Evolutionary conservation across 2,888 invertebrate species (phyloP).

Genomic region (Lasioglossum figueresi): DNA sequence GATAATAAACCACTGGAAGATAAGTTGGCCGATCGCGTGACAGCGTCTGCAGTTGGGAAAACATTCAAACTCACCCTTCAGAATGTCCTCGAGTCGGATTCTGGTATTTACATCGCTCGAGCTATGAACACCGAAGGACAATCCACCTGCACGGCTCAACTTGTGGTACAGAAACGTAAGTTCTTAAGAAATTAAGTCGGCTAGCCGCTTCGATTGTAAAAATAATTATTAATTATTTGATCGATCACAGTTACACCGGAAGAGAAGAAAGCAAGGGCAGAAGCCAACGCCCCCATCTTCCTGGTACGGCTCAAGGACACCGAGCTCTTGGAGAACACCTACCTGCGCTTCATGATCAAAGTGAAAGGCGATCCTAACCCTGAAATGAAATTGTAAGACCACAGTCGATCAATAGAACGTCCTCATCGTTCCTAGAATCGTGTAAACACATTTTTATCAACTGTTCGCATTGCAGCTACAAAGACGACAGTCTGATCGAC

Average conservation of each 20-base stretch:
- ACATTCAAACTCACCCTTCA: slow-evolving; percentile 90
- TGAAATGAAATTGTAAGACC: slow-evolving; percentile 94
- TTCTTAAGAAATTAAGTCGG: neutral
- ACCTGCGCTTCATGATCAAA: slow-evolving; percentile 94
- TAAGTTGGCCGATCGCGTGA: slow-evolving; percentile 90
- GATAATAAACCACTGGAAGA: slow-evolving; percentile 93
- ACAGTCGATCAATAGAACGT: neutral
- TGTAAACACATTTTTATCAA: neutral
- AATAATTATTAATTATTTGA: neutral
- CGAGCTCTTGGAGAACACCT: slow-evolving; percentile 93
- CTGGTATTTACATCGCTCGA: slow-evolving; percentile 95
- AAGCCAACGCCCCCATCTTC: slow-evolving; percentile 92
- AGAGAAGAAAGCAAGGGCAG: slow-evolving; percentile 88
- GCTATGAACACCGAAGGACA: slow-evolving; percentile 93
- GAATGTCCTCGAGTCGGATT: slow-evolving; percentile 90
- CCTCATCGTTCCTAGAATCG: neutral
- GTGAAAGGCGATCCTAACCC: slow-evolving; percentile 95
- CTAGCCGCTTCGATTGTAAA: neutral
- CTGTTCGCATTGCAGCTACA: slow-evolving; percentile 87
- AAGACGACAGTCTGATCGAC: slow-evolving; percentile 90
- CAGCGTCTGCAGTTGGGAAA: slow-evolving; percentile 86
- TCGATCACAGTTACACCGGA: slow-evolving; percentile 87
- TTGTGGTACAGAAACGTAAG: slow-evolving; percentile 92
- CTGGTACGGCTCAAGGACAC: slow-evolving; percentile 94
- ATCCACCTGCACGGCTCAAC: slow-evolving; percentile 93